phyloP scores from a whole-genome alignment of 1,140 invertebrate genomes.

The Homarus americanus region DNA sequence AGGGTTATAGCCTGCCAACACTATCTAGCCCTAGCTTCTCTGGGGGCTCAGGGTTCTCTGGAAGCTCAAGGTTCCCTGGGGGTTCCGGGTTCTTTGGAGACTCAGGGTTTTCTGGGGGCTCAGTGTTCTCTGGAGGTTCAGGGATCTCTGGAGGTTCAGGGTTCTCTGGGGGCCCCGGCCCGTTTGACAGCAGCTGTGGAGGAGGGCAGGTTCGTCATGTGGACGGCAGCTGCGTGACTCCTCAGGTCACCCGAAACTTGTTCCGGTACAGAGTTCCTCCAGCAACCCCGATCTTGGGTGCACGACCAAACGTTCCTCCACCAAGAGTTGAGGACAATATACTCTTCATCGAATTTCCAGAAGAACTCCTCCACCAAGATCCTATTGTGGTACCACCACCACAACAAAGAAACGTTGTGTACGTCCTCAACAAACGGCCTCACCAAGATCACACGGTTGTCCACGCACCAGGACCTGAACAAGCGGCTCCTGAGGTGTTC shows the following conservation, averaged over 20 bases:
- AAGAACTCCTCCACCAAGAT: not conserved
- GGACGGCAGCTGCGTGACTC: conserved; percentile 21
- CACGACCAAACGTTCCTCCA: conserved; percentile 20
- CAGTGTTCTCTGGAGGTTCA: not conserved
- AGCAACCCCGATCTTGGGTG: not conserved
- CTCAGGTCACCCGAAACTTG: conserved; percentile 39
- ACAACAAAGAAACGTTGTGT: conserved; percentile 24
- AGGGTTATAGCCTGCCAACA: not conserved
- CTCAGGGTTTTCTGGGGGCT: not conserved
- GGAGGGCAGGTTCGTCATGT: not conserved
- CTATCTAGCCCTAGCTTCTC: not conserved
- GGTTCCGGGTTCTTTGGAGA: not conserved
- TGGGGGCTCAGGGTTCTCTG: not conserved
- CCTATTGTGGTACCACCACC: conserved; percentile 49
- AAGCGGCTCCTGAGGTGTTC: conserved; percentile 27
- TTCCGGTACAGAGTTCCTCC: conserved; percentile 15
- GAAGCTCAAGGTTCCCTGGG: not conserved
- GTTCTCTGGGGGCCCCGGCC: not conserved
- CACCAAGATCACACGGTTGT: not conserved
- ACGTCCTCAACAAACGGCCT: conserved; percentile 37
- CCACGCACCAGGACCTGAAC: conserved; percentile 20
- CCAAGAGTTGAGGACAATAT: conserved; percentile 33
- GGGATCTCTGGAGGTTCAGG: not conserved
- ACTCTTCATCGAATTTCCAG: conserved; percentile 33
- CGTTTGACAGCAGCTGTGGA: not conserved